Evolutionary conservation across 1,140 invertebrate species (phyloP).

Genomic region (Drosophila simulans): DNA sequence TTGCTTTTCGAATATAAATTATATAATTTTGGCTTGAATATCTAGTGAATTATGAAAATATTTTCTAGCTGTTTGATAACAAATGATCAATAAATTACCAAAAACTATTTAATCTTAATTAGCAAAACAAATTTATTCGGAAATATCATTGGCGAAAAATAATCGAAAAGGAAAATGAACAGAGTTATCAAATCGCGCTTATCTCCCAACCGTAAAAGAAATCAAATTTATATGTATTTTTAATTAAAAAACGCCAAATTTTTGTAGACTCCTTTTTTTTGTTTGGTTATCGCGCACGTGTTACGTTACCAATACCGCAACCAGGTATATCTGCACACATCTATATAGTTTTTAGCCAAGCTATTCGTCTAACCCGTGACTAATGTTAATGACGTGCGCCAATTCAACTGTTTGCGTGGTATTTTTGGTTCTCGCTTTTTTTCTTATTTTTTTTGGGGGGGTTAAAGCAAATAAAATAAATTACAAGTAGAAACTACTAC

Average conservation of each 20-base stretch:
- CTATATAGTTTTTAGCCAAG: slow-evolving; percentile 3
- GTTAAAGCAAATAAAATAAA: slow-evolving; percentile 58
- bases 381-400: slow-evolving; percentile 63
- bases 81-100: slow-evolving; percentile 5
- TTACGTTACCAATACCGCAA: slow-evolving; percentile 16
- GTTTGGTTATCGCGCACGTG: slow-evolving; percentile 54
- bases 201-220: slow-evolving; percentile 16
- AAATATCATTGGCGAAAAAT: slow-evolving; percentile 24
- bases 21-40: slow-evolving; percentile 31
- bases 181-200: slow-evolving; percentile 43
- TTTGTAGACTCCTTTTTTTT: slow-evolving; percentile 40
- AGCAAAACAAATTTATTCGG: slow-evolving; percentile 27
- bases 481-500: slow-evolving; percentile 44
- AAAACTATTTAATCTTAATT: slow-evolving; percentile 30
- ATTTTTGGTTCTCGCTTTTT: slow-evolving; percentile 27
- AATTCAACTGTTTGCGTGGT: slow-evolving; percentile 48
- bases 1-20: slow-evolving; percentile 36
- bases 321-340: slow-evolving; percentile 4
- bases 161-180: slow-evolving; percentile 8
- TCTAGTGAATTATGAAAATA: slow-evolving; percentile 28
- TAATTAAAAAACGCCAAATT: slow-evolving; percentile 55
- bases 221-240: slow-evolving; percentile 31
- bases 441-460: slow-evolving; percentile 15
- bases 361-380: slow-evolving; percentile 54
- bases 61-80: slow-evolving; percentile 10